phyloP scores from a whole-genome alignment of 2,797 vertebrate genomes.

The Falco novaeseelandiae region DNA sequence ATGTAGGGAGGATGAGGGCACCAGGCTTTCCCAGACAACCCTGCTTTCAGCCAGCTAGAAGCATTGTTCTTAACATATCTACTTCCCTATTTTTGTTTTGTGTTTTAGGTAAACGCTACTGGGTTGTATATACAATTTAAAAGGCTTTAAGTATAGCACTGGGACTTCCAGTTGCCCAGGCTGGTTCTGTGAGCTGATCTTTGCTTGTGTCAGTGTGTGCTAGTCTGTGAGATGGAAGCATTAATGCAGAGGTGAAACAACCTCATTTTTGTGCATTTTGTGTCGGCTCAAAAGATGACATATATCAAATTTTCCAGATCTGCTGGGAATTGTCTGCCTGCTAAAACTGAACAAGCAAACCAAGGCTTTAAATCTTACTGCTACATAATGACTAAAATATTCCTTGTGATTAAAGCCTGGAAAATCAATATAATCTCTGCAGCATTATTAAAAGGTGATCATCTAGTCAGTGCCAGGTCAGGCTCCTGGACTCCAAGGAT shows the following conservation, averaged over 20 bases:
- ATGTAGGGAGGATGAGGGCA: background rate
- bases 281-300: background rate
- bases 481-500: background rate
- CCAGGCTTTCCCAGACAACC: background rate
- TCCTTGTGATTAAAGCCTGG: background rate
- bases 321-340: slow-evolving; percentile 14
- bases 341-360: background rate
- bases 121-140: background rate
- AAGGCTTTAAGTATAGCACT: background rate
- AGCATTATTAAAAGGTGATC: background rate
- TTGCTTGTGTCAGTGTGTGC: background rate
- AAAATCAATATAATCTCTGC: background rate
- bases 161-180: background rate
- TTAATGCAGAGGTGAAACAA: background rate
- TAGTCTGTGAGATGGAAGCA: background rate
- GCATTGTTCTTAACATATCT: background rate
- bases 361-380: background rate
- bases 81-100: background rate
- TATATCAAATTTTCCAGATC: background rate
- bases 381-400: background rate
- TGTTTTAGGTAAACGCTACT: background rate
- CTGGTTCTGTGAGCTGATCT: background rate
- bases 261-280: background rate
- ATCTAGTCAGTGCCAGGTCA: background rate
- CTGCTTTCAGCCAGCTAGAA: background rate